Evolutionary conservation across 2,888 invertebrate species (phyloP), one percentile per base, ranked within the genome.

Genomic region (Nezara viridula): DNA sequence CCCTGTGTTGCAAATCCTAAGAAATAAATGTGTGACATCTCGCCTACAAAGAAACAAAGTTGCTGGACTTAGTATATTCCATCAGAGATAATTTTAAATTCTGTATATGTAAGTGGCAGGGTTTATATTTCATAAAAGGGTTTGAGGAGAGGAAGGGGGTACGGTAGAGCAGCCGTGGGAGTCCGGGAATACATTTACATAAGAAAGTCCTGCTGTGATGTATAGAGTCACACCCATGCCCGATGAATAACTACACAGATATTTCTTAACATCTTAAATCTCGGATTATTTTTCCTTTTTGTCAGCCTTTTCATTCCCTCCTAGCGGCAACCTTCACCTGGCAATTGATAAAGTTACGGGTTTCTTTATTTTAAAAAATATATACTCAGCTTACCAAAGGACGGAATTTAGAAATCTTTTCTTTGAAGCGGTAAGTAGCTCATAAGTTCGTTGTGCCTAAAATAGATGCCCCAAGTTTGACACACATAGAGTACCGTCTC

Each of bases 261-360:
- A 81, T 81, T 81, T 81, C 81, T 81, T n/a, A 81, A 81, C 81
- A 81, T 81, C 81, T 81, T 81, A 81, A 81, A 81, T 81, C 81
- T 81, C 81, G 81, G 81, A 81, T 81, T 81, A 81, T 81, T 81
- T 44, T 81, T 81, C 44, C 21, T 81, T 81, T 81, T 81, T 81
- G 40, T 81, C 44, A 44, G 24, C n/a, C 81, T 37, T 73, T 73
- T 73, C 44, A 44, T n/a, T 81, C 44, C 44, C 40, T 37, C 4
- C 44, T n/a, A 1, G 81, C n/a, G 81, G n/a, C n/a, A 81, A n/a
- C 81, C 81, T 81, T 81, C 81, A n/a, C n/a, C 44, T 81, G n/a
- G 10, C 44, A 47, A 40, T 3, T 24, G n/a, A 7, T 3, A 10
- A 5, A 44, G n/a, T 40, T 5, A 81, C n/a, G 3, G 81, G 44